Base-by-base conservation (phyloP, 2,888 invertebrate genomes). In the Piscicola geometra region DNA sequence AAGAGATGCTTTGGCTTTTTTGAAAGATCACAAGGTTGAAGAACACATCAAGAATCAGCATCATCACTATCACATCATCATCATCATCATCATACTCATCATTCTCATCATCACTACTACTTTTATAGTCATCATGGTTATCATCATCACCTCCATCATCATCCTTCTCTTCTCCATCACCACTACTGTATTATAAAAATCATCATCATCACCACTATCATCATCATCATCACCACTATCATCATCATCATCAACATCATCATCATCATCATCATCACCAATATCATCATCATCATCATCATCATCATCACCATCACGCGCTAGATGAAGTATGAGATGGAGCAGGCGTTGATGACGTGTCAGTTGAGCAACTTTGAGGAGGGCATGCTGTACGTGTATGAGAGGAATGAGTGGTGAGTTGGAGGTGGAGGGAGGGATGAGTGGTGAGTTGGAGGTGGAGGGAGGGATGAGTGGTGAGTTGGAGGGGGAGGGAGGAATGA, bases 201-300 rank as follows among this genome's bases (percentile, higher is more conserved):
- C n/a, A 71, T 50, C 28, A 71, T 71, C 32, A 71, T 71, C 33
- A 71, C 28, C 60, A 28, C 3, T n/a, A 36, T 75, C 56, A 71
- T 71, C 33, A 71, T 71, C 33, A 71, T 50, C 28, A 71, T 71
- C 60, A 28, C 3, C 30, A 36, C 67, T 33, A 71, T 71, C 33
- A 71, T 71, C 33, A 71, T 50, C 21, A 71, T 71, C 32, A 71
- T 71, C 60, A 28, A 1, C 30, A 36, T 75, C 56, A 71, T 71
- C 33, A 71, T 71, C 33, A 71, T 50, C 28, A 71, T 71, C 32
- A 71, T 71, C 33, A 71, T 50, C 33, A 50, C n/a, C 3, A 71
- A 15, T 1, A 72, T 72, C 33, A 72, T 72, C 33, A 72, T 72
- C 25, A 72, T 56, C 33, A 72, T 72, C 60, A 71, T 56, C 60